Conservation (phyloP, 2,888 invertebrate species). For the Agonopterix alstromeriana region DNA sequence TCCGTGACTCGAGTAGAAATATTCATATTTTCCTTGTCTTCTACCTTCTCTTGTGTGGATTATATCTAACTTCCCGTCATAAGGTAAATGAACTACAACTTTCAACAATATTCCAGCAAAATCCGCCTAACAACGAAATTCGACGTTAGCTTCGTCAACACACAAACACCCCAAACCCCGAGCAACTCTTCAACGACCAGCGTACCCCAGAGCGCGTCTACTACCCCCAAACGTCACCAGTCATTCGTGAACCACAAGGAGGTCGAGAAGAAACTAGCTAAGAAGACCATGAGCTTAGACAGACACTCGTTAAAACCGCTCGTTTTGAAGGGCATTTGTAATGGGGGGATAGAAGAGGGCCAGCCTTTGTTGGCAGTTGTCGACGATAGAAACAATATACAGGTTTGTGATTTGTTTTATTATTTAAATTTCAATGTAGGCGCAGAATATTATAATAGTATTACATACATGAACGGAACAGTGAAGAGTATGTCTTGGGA, state of each 20-base stretch:
- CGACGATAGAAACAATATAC: constrained; percentile 66
- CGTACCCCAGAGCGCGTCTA: constrained; percentile 28
- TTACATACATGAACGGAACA: no score
- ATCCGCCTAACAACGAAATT: constrained; percentile 62
- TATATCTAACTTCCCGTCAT: no score
- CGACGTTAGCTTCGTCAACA: constrained; percentile 57
- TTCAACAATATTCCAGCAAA: constrained; percentile 32
- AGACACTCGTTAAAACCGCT: constrained; percentile 53
- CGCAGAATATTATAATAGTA: no score
- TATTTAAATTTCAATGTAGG: background rate
- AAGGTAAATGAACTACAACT: no score
- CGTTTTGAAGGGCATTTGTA: constrained; percentile 61
- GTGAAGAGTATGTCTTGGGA: no score
- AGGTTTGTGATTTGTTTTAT: constrained; percentile 31
- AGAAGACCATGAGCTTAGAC: constrained; percentile 57
- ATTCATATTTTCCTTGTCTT: no score
- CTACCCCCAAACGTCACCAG: constrained; percentile 47
- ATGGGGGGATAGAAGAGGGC: constrained; percentile 39
- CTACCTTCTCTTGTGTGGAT: no score
- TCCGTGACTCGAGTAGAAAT: no score
- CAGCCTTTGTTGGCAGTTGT: constrained; percentile 65
- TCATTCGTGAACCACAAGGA: constrained; percentile 49
- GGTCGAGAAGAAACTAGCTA: constrained; percentile 32
- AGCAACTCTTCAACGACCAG: constrained; percentile 24
- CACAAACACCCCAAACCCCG: constrained; percentile 43